Conservation (phyloP, 2,113 vertebrate species). For the Hypocryptadius cinnamomeus region DNA sequence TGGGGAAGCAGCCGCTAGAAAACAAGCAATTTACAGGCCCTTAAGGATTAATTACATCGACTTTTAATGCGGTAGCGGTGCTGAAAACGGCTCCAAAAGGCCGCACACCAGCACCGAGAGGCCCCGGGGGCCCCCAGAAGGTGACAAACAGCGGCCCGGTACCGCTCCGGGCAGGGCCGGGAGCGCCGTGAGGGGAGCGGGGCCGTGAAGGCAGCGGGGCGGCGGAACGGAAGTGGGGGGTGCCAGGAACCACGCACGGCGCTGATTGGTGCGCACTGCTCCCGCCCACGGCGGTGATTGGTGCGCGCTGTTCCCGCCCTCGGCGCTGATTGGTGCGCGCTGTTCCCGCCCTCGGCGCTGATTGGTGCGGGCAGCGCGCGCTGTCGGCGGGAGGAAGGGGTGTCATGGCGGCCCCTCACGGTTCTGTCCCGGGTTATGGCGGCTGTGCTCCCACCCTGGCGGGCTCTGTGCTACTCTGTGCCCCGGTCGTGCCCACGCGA, state of each 20-base stretch:
- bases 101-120: neutral
- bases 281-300: neutral
- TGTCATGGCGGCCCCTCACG: neutral
- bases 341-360: neutral
- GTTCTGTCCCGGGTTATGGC: rapidly evolving
- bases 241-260: neutral
- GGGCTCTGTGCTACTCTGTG: rapidly evolving
- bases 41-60: neutral
- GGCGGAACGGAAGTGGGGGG: neutral
- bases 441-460: rapidly evolving
- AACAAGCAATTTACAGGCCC: neutral
- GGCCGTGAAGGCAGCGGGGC: too few relatives aligned
- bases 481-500: rapidly evolving
- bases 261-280: neutral
- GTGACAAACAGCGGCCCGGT: rapidly evolving
- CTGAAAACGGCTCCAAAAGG: neutral
- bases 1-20: neutral
- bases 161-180: rapidly evolving
- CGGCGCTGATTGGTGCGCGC: neutral
- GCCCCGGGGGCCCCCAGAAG: too few relatives aligned
- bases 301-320: rapidly evolving
- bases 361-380: neutral
- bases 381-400: neutral
- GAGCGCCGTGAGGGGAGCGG: too few relatives aligned
- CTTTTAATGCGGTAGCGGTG: neutral